phyloP scores from a whole-genome alignment of 2,888 invertebrate species.

The Chymomyza fuscimana region DNA sequence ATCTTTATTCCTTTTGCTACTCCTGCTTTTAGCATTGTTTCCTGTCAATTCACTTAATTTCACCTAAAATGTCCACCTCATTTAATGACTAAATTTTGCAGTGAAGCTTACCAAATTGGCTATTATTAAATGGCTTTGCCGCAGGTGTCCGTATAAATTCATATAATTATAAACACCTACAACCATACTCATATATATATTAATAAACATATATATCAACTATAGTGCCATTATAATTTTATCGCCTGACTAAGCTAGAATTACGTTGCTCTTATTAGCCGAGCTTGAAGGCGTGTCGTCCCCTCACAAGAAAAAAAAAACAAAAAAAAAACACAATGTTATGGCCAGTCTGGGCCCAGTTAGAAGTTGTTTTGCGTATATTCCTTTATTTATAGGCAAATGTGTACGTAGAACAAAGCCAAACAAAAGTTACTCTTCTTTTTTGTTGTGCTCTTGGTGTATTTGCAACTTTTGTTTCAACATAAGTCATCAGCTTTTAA shows the following conservation, averaged over 20 bases:
- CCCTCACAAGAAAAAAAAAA: neutral
- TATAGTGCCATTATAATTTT: neutral
- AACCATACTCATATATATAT: neutral
- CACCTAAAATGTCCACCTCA: neutral
- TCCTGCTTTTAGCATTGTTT: neutral
- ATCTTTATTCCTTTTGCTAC: neutral
- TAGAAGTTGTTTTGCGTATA: neutral
- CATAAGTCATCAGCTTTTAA: slow-evolving; percentile 4
- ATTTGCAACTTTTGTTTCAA: neutral
- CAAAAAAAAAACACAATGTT: neutral
- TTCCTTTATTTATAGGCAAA: neutral
- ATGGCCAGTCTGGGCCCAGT: neutral
- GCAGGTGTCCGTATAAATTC: slow-evolving; percentile 72
- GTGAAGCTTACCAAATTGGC: neutral
- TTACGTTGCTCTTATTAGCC: neutral
- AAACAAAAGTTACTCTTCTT: neutral
- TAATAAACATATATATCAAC: neutral
- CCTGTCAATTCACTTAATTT: neutral
- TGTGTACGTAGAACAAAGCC: too few species aligned
- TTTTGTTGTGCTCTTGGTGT: too few species aligned
- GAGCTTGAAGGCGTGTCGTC: neutral
- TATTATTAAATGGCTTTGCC: slow-evolving; percentile 34
- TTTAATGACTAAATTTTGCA: neutral
- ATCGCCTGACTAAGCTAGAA: neutral
- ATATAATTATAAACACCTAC: slow-evolving; percentile 63